Evolutionary conservation across 2,113 vertebrate genomes (phyloP).

Genomic region (Eulemur rufifrons): DNA sequence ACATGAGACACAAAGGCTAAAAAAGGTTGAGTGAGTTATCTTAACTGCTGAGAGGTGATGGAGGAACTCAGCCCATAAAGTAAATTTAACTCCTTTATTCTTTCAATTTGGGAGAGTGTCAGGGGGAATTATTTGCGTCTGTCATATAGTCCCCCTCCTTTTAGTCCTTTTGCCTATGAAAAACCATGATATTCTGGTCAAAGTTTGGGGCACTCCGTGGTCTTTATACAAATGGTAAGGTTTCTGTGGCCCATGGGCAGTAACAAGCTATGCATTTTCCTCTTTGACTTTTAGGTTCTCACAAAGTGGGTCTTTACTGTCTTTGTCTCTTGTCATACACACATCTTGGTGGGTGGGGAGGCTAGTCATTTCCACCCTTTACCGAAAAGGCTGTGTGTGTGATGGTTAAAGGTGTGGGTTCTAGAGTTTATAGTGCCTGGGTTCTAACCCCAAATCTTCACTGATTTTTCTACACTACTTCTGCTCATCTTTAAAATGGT

Average conservation of each 20-base stretch:
- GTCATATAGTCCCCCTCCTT: neutral
- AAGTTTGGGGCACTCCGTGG: neutral
- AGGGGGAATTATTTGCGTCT: neutral
- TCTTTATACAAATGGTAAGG: neutral
- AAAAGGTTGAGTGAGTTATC: neutral
- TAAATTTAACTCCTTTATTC: neutral
- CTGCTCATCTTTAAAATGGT: neutral
- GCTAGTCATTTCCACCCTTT: neutral
- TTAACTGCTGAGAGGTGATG: neutral
- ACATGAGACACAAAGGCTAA: neutral
- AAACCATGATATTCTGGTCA: neutral
- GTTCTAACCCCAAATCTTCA: neutral
- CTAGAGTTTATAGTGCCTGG: neutral
- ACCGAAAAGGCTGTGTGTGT: neutral
- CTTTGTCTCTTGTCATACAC: neutral
- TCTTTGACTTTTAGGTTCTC: neutral
- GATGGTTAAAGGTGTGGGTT: neutral
- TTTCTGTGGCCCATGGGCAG: neutral
- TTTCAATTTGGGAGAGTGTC: neutral
- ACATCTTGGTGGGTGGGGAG: neutral
- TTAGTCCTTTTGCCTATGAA: neutral
- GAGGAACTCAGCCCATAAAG: neutral
- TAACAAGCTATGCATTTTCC: neutral
- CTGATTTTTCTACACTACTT: neutral
- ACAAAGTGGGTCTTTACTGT: neutral